Base-by-base conservation (phyloP, 2,888 invertebrate species). In the Hydraecia micacea region DNA sequence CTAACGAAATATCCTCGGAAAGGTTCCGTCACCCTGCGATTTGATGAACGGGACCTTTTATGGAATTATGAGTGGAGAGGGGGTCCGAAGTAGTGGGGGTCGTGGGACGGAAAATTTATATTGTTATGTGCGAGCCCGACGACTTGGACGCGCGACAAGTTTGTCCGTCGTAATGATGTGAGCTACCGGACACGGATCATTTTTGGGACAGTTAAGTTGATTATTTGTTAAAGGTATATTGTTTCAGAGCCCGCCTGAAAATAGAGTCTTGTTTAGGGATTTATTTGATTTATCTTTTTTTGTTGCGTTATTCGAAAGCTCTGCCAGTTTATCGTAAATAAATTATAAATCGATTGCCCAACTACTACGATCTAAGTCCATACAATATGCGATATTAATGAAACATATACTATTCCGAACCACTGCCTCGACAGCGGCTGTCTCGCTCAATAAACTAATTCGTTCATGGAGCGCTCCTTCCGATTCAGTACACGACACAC, bases 1-100 rank as follows among this genome's bases (percentile, higher is more conserved):
- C 94, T 95, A 95, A 95, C 95, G 94, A 94, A 96, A 95, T 95
- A 94, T 93, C 89, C 89, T 81, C 69, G 73, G 80, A 83, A 86
- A 86, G 89, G 85, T 88, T 88, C 81, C 86, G 88, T 86, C 92
- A 90, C 88, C 87, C 90, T 78, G 86, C 84, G 80, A 87, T 88
- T 90, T 89, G 89, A 91, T 90, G 89, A 90, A 91, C 90, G 91
- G 85, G 87, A 86, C 90, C 91, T 89, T 92, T 92, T 91, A 91
- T 91, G 82, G 91, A 91, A 92, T 93, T 93, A 93, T 92, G 90
- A 88, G 86, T 76, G 78, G 79, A 49, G 84, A 55, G 83, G 69
- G 84, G 76, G 83, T 81, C 81, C 81, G 73, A 77, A 87, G 86
- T 83, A 69, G 82, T 79, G 77, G 77, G 69, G 73, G 77, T 78